phyloP scores from a whole-genome alignment of 1,140 invertebrate genomes.

The Anoplophora glabripennis region DNA sequence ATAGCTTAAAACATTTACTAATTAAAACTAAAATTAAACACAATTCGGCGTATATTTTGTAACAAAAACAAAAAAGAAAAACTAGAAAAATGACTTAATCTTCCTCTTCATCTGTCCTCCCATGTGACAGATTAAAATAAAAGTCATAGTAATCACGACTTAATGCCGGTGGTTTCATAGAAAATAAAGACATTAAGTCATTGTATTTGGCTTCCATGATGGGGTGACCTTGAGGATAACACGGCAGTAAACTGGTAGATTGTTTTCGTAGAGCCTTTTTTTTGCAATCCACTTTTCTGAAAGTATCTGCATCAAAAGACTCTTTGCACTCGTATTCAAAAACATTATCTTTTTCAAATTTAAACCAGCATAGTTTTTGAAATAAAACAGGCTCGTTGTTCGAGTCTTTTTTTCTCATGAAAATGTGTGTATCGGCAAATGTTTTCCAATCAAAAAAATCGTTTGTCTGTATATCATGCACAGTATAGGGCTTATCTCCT shows the following conservation, averaged over 20 bases:
- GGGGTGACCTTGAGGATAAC: not conserved
- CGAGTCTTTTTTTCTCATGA: not conserved
- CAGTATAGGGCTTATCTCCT: slow-evolving; percentile 4
- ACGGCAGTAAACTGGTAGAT: not conserved
- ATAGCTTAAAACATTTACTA: too few species aligned
- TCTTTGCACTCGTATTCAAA: slow-evolving; percentile 5
- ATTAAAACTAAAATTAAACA: too few species aligned
- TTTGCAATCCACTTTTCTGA: slow-evolving; percentile 6
- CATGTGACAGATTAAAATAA: slow-evolving; percentile 7
- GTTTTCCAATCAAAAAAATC: not conserved
- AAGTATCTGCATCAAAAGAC: slow-evolving; percentile 1
- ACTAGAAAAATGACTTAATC: not conserved
- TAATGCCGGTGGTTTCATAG: slow-evolving; percentile 3
- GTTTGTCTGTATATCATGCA: not conserved
- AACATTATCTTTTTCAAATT: too few species aligned
- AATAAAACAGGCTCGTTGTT: not conserved
- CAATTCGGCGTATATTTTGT: too few species aligned
- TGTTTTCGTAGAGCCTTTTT: not conserved
- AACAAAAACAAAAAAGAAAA: not conserved
- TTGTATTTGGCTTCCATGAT: slow-evolving; percentile 10
- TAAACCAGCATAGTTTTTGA: slow-evolving; percentile 13
- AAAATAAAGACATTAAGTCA: slow-evolving; percentile 11
- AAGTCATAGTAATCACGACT: slow-evolving; percentile 1
- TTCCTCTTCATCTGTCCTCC: slow-evolving; percentile 3
- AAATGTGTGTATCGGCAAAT: not conserved